These are phyloP conservation scores for Tetranychus piercei DNA, from an alignment of 2,888 invertebrate species.

Conservation along the genomic window DNA sequence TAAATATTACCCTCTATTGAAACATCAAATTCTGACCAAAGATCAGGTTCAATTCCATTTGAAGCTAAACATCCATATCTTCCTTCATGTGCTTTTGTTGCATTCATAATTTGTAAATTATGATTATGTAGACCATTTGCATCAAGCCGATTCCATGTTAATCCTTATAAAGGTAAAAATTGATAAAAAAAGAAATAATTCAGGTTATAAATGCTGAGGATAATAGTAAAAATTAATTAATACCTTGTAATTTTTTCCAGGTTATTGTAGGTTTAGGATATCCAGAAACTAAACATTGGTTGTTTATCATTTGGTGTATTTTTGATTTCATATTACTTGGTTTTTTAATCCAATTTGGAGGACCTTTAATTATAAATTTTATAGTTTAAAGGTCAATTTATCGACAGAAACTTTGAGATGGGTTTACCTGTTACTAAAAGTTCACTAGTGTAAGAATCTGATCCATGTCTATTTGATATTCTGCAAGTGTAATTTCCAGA, in stretches of 20 bases:
- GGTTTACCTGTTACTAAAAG: background rate
- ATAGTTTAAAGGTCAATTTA: background rate
- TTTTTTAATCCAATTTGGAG: background rate
- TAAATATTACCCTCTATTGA: background rate
- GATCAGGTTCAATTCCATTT: background rate
- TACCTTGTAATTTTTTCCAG: background rate
- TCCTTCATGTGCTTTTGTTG: background rate
- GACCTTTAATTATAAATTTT: background rate
- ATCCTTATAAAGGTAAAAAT: background rate
- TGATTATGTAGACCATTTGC: background rate
- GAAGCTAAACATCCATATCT: background rate
- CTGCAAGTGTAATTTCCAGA: conserved; percentile 28
- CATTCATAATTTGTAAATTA: background rate
- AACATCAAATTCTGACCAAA: background rate
- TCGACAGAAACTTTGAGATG: background rate
- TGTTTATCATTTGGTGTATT: background rate
- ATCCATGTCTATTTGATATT: conserved; percentile 9
- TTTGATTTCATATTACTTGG: background rate
- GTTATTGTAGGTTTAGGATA: background rate
- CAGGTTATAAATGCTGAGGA: background rate
- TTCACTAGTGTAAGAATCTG: background rate
- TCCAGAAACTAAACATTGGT: background rate
- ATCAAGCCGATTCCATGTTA: background rate
- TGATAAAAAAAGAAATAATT: background rate
- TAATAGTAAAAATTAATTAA: background rate